phyloP scores from a whole-genome alignment of 2,797 vertebrate species.

The Erethizon dorsatum region DNA sequence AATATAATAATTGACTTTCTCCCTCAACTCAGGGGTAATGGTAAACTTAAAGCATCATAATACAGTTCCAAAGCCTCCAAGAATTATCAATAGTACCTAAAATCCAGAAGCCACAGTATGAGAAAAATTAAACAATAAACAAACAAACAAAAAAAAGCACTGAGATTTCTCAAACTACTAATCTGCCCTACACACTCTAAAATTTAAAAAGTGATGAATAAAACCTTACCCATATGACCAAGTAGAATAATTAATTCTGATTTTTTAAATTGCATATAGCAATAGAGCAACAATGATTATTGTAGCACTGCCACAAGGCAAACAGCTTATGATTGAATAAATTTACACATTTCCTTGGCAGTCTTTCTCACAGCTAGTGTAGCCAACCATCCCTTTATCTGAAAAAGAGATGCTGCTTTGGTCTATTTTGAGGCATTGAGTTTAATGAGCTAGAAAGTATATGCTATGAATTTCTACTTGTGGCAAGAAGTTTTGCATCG shows the following conservation, averaged over 20 bases:
- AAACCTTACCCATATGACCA: not conserved
- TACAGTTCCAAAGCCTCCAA: slow-evolving; percentile 23
- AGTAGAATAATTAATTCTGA: slow-evolving; percentile 28
- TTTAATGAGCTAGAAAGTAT: slow-evolving; percentile 69
- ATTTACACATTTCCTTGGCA: not conserved
- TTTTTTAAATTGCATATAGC: not conserved
- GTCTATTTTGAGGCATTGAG: slow-evolving; percentile 35
- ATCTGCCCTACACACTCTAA: too few species aligned
- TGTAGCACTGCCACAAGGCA: not conserved
- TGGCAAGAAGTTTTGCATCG: slow-evolving; percentile 49
- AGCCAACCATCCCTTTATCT: slow-evolving; percentile 62
- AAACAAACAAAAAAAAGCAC: not conserved
- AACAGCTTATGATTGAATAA: slow-evolving; percentile 58
- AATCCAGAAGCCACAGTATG: not conserved
- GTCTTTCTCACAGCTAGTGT: slow-evolving; percentile 18
- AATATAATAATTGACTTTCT: not conserved
- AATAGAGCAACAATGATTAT: slow-evolving; percentile 22
- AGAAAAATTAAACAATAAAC: not conserved
- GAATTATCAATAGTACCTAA: not conserved
- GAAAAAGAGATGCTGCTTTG: slow-evolving; percentile 28
- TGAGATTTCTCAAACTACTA: not conserved
- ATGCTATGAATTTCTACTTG: slow-evolving; percentile 56
- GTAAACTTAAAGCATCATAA: not conserved
- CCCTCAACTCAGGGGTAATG: not conserved
- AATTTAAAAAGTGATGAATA: not conserved